Base-by-base conservation (phyloP, 1,140 invertebrate genomes). In the Drosophila mojavensis region DNA sequence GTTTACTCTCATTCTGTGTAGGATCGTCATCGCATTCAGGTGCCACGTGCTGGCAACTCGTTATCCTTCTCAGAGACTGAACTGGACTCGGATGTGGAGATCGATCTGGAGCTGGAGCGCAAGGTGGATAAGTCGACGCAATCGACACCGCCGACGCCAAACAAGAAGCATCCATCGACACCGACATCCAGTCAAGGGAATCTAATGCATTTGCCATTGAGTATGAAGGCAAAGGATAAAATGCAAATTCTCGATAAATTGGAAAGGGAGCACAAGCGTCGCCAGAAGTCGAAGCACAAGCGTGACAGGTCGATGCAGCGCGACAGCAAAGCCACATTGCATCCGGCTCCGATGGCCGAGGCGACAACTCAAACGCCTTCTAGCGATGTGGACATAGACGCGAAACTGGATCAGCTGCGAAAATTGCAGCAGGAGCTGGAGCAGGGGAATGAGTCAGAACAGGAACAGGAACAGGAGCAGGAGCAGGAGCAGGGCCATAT, bases 51-150 rank as follows among this genome's bases (percentile, higher is more conserved):
- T 9, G 95, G 95, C 15, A 95, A 95, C 15, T 96, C 96, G 4
- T 91, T 96, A 11, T 97, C 96, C 17, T 92, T 96, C 6, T 97
- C 96, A 0, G 96, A 97, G 88, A 96, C 96, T 66, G 96, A 97
- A 92, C 93, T 96, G 33, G 96, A 97, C 78, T 95, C 95, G 0
- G 95, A 96, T 73, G 74, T 91, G 60, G 89, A 92, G 65, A 71
- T 92, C 4, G 91, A 92, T 39, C 48, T 91, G 39, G 69, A 76
- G 36, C 55, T 80, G 24, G 76, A 79, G 6, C 78, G 68, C 39
- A 81, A 77, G 24, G 47, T 20, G 53, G 78, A 90, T 33, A 71
- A 77, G 39, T 45, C 73, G 6, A 75, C 84, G 2, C 84, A 88
- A 26, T 78, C 75, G 33, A 67, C 81, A 36, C 76, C 83, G 36